phyloP scores from a whole-genome alignment of 53 echinoderm and acorn worm species.

The Temnopleurus reevesii region DNA sequence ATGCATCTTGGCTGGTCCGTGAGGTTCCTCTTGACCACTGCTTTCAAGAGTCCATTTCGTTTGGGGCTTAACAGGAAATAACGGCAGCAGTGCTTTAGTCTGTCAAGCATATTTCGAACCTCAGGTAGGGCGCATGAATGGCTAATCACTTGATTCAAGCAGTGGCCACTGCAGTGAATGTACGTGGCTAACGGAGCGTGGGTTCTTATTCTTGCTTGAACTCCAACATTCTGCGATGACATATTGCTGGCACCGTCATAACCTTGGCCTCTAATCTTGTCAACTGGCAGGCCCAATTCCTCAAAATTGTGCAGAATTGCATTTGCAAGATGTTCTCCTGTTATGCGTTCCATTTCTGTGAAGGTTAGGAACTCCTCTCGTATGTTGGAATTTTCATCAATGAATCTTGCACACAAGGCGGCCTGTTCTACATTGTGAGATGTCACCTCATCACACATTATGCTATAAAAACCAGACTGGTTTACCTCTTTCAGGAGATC shows the following conservation, averaged over 20 bases:
- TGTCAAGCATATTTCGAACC: constrained; percentile 62
- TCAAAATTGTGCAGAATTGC: constrained; percentile 7
- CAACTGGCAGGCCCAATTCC: constrained; percentile 21
- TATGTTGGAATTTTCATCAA: constrained; percentile 45
- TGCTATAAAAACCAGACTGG: constrained; percentile 22
- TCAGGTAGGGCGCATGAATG: constrained; percentile 57
- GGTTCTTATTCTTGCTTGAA: constrained; percentile 48
- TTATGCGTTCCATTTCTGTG: constrained; percentile 34
- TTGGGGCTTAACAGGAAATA: constrained; percentile 62
- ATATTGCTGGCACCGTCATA: constrained; percentile 64
- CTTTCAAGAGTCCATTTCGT: constrained; percentile 58
- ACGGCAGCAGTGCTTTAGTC: constrained; percentile 51
- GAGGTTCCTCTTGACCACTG: constrained; percentile 15
- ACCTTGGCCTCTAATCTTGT: constrained; percentile 55
- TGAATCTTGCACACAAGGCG: constrained; percentile 45
- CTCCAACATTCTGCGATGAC: constrained; percentile 61
- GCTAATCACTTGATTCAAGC: constrained; percentile 60
- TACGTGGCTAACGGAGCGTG: constrained; percentile 58
- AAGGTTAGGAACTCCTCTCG: constrained; percentile 50
- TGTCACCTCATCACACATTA: constrained; percentile 57
- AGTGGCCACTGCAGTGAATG: constrained; percentile 56
- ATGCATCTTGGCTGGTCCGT: constrained; percentile 42
- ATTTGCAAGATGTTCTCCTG: constrained; percentile 52
- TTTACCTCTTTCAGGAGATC: constrained; percentile 7
- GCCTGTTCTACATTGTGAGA: constrained; percentile 35